Evolutionary conservation across 2,888 invertebrate genomes (phyloP), one percentile per base, ranked within the genome.

Genomic region (Ophonus ardosiacus): DNA sequence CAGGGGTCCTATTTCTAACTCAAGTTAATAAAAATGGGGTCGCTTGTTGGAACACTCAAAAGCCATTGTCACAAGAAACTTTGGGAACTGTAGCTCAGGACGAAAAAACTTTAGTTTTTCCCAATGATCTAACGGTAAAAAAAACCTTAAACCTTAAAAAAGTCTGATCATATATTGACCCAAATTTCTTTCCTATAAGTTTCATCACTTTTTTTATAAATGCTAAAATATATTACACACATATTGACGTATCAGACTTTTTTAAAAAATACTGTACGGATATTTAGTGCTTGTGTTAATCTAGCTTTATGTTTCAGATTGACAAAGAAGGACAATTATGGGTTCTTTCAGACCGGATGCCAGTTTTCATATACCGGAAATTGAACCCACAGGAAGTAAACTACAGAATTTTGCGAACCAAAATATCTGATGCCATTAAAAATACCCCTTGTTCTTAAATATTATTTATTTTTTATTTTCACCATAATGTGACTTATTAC

Each of bases 301-400:
- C 13, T 18, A 43, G 0, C n/a, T 40, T 74, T 18, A 6, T 91
- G 88, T 90, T 18, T 21, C 90, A 95, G 95, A 92, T 94, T 79
- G 95, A 95, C 87, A 89, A 90, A 24, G 93, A 94, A 13, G 94
- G 94, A 68, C 92, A 93, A 63, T 88, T 96, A 8, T 97, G 96
- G 96, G 93, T 96, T 13, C 92, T 97, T 1, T 95, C 96, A 0
- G 96, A 97, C 90, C 94, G 93, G 87, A 94, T 97, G 93, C 96
- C 97, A 0, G 92, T 93, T 7, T 97, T 96, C 90, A 91, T 96
- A 76, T 94, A 94, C 90, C 92, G 92, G 87, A 92, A 92, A 7
- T 90, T 97, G 81, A 94, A 96, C 89, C 92, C 94, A 24, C 93
- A 94, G 57, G 94, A 95, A 81, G 90, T 95, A 38, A 97, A 97